phyloP scores from a whole-genome alignment of 2,797 vertebrate genomes.

The Myotis findleyi region DNA sequence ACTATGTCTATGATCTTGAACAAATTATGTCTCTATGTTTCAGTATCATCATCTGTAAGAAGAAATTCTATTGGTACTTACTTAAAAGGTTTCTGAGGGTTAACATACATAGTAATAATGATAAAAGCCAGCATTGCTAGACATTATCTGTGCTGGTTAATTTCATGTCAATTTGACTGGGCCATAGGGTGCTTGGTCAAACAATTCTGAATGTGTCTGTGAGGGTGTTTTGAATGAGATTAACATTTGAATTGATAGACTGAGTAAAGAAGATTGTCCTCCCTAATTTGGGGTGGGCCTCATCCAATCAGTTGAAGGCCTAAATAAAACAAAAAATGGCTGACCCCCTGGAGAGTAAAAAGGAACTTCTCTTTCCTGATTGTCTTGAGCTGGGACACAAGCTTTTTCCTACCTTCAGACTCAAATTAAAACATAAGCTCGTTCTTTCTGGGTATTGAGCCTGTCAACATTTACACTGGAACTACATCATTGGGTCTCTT shows the following conservation, averaged over 20 bases:
- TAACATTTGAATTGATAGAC: neutral
- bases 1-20: neutral
- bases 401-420: neutral
- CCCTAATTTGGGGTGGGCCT: neutral
- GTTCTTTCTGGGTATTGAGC: neutral
- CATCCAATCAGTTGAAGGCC: neutral
- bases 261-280: neutral
- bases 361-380: neutral
- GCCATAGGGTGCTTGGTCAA: neutral
- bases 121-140: neutral
- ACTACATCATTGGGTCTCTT: neutral
- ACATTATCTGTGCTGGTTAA: neutral
- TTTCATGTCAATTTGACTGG: neutral
- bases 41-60: neutral
- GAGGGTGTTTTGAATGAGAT: neutral
- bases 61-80: neutral
- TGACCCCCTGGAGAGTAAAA: neutral
- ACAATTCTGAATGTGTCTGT: neutral
- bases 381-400: neutral
- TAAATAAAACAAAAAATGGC: neutral
- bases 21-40: conserved; percentile 21
- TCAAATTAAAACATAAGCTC: neutral
- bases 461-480: neutral
- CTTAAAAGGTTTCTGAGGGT: neutral
- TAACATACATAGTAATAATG: neutral